Evolutionary conservation across 1,140 invertebrate genomes (phyloP).

Genomic region (Drosophila simulans): DNA sequence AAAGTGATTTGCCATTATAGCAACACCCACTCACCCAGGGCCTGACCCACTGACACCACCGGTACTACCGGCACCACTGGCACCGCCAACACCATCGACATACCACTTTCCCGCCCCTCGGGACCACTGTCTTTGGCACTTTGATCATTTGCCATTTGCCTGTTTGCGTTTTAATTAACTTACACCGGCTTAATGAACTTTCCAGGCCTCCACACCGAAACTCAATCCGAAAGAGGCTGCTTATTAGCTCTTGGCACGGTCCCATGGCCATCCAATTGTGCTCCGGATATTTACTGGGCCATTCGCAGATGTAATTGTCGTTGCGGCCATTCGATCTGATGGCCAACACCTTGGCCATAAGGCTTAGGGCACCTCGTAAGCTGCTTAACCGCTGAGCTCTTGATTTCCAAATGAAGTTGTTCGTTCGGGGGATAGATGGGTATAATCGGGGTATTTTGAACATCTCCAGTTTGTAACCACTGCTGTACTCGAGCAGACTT

Average conservation of each 20-base stretch:
- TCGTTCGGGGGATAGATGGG: neutral
- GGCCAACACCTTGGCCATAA: slow-evolving; percentile 37
- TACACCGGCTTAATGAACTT: slow-evolving; percentile 63
- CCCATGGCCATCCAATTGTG: slow-evolving; percentile 5
- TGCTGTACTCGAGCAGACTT: neutral
- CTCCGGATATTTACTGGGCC: slow-evolving; percentile 22
- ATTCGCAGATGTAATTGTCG: slow-evolving; percentile 22
- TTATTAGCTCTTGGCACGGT: slow-evolving; percentile 50
- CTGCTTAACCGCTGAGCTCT: slow-evolving; percentile 44
- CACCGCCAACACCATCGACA: neutral
- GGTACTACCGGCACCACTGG: too few relatives aligned
- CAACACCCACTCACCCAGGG: slow-evolving; percentile 2
- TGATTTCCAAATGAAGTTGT: slow-evolving; percentile 48
- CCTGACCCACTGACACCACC: neutral
- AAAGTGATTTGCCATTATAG: slow-evolving; percentile 59
- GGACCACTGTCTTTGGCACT: slow-evolving; percentile 55
- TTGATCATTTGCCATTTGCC: slow-evolving; percentile 61
- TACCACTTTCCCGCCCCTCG: slow-evolving; percentile 3
- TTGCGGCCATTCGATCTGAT: slow-evolving; percentile 24
- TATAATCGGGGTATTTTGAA: neutral
- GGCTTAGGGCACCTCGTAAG: slow-evolving; percentile 44
- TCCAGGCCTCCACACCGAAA: slow-evolving; percentile 3
- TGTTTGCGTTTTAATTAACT: slow-evolving; percentile 68
- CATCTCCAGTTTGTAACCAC: neutral
- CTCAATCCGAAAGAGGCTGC: slow-evolving; percentile 28